Conservation (phyloP, 1,140 invertebrate genomes). For the Goniozus legneri region DNA sequence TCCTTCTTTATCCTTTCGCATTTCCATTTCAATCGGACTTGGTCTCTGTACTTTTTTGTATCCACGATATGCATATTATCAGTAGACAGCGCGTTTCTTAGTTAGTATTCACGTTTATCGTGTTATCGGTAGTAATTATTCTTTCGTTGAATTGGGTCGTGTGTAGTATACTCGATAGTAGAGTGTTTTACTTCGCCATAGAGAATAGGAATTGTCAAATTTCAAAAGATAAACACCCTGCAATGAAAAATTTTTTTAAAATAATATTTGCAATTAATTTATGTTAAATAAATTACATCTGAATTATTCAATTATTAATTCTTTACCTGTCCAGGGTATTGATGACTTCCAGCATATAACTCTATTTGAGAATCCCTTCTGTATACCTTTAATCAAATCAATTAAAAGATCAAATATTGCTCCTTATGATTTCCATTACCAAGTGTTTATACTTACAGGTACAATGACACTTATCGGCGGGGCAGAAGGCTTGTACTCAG, state of each 20-base stretch:
- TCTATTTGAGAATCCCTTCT: conserved; percentile 94
- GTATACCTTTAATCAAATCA: conserved; percentile 66
- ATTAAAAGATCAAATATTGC: neutral
- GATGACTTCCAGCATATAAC: conserved; percentile 95
- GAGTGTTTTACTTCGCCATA: conserved; percentile 98
- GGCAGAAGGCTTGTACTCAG: conserved; percentile 40
- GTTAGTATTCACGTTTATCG: too few relatives aligned
- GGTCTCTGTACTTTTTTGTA: too few relatives aligned
- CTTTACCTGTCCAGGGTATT: conserved; percentile 82
- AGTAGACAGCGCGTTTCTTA: too few relatives aligned
- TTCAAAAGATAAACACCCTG: conserved; percentile 94
- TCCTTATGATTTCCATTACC: conserved; percentile 3
- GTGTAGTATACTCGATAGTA: conserved; percentile 99
- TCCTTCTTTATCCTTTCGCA: too few relatives aligned
- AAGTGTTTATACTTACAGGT: conserved; percentile 39
- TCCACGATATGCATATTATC: too few relatives aligned
- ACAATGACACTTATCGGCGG: conserved; percentile 48
- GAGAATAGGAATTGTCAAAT: conserved; percentile 98
- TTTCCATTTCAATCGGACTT: too few relatives aligned
- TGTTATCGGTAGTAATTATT: conserved; percentile 25
- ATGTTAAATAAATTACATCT: neutral
- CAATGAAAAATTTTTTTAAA: conserved; percentile 19
- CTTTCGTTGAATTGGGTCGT: conserved; percentile 47
- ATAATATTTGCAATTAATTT: neutral
- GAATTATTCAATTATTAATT: neutral